These are phyloP conservation scores for Hyperoplus immaculatus DNA, from an alignment of 2,797 vertebrate genomes.

Conservation along the genomic window DNA sequence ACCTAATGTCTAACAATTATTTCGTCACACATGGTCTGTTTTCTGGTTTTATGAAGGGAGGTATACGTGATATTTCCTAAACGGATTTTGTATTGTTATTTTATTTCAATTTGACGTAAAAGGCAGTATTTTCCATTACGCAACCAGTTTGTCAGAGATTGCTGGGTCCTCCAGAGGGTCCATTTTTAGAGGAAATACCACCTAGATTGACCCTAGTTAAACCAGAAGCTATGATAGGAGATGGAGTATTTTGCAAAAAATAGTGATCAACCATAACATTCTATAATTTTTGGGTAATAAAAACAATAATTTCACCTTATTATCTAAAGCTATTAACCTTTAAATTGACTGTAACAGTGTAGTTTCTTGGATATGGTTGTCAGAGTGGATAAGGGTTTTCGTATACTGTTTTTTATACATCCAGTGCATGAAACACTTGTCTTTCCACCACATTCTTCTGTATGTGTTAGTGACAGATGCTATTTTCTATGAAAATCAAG, in stretches of 20 bases:
- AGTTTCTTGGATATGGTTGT: background rate
- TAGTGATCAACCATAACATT: background rate
- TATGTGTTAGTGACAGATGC: background rate
- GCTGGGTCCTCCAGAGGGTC: slow-evolving; percentile 45
- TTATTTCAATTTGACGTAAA: background rate
- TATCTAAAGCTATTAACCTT: background rate
- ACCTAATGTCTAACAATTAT: background rate
- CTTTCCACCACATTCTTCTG: background rate
- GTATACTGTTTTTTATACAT: too few species aligned
- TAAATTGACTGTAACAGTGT: background rate
- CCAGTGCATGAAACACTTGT: background rate
- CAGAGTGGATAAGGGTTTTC: too few species aligned
- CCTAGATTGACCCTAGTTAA: slow-evolving; percentile 19
- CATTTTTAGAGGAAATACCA: slow-evolving; percentile 65
- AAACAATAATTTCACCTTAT: background rate
- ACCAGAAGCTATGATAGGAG: background rate
- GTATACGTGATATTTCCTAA: background rate
- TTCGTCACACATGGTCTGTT: background rate
- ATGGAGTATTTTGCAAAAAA: background rate
- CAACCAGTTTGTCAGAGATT: slow-evolving; percentile 8
- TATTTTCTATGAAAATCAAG: background rate
- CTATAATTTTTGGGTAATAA: background rate
- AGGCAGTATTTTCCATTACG: background rate
- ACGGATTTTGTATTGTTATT: background rate
- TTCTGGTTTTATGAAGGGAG: background rate